Evolutionary conservation across 2,113 vertebrate species (phyloP), one percentile per base, ranked within the genome.

Genomic region (Cnemophilus loriae): DNA sequence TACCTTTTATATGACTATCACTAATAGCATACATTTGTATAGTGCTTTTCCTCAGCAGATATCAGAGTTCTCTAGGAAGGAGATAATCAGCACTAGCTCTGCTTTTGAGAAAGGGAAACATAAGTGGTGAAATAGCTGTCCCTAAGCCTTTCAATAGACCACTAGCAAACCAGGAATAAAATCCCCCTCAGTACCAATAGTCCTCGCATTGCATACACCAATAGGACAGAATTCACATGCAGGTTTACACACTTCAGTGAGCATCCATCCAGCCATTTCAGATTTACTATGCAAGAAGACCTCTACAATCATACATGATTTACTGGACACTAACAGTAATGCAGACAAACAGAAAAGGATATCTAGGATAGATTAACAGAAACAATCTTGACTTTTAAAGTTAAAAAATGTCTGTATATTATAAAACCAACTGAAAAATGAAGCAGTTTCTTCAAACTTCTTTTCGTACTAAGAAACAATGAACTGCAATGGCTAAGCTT

Each of bases 391-490:
- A 41, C 16, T 59, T 95, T 33, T 52, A 85, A 94, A 67, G 15
- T 20, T 9, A 15, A n/a, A 47, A 69, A 28, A 28, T 5, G 14
- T 49, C 15, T 42, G 9, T n/a, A 30, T 60, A 46, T 53, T 32
- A 30, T 47, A 35, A 39, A 55, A 61, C 9, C 20, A 68, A 15
- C 7, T 21, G 7, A 41, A 68, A 61, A 76, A 41, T 22, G 6
- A 32, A 84, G 24, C 3, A 21, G 19, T 63, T 95, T 77, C 42
- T 60, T 26, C 26, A 77, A 85, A 61, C 10, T 61, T 94, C 33
- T 71, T 87, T 94, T 88, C 59, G 42, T 87, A 74, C 24, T 79
- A 90, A 84, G 87, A 89, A 96, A 82, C 27, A 70, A 67, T 56
- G 13, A 92, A 64, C 67, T 84, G 22, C 33, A 86, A 50, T 46